Evolutionary conservation across 2,113 vertebrate species (phyloP).

Genomic region (zebrafish (Danio rerio)): DNA sequence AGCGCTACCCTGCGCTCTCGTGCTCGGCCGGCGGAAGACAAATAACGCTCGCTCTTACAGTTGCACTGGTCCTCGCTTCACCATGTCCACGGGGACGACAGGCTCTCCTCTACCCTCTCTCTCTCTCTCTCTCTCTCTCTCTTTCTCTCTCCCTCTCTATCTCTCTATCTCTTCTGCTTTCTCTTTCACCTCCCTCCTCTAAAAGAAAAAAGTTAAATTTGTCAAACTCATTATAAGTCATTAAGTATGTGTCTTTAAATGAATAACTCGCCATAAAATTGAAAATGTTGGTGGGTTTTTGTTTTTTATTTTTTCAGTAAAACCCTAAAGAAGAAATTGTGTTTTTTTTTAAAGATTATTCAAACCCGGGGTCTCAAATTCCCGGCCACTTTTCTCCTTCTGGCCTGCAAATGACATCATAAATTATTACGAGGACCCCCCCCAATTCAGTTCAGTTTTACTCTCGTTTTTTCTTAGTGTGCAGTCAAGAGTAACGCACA

Average conservation of each 20-base stretch:
- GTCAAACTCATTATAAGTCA: neutral
- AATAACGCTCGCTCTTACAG: slow-evolving; percentile 61
- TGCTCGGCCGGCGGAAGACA: slow-evolving; percentile 70
- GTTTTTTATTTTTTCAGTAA: too few species aligned
- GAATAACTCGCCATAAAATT: too few species aligned
- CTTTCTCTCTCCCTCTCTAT: neutral
- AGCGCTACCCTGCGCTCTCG: slow-evolving; percentile 81
- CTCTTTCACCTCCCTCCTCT: neutral
- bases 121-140: neutral
- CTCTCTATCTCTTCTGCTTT: slow-evolving; percentile 38
- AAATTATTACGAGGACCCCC: too few species aligned
- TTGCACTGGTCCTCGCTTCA: slow-evolving; percentile 9
- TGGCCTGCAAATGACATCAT: too few species aligned
- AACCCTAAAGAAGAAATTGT: too few species aligned
- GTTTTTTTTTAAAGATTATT: too few species aligned
- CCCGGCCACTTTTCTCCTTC: too few species aligned
- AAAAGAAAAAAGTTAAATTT: neutral
- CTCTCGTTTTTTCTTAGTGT: too few species aligned
- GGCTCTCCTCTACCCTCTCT: neutral
- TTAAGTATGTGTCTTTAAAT: neutral
- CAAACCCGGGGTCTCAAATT: too few species aligned
- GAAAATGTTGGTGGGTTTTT: too few species aligned
- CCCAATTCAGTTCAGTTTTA: too few species aligned
- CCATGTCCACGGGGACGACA: neutral
- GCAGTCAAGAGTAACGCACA: too few species aligned